Base-by-base conservation (phyloP, 2,113 vertebrate species). In the Phoxinus phoxinus region DNA sequence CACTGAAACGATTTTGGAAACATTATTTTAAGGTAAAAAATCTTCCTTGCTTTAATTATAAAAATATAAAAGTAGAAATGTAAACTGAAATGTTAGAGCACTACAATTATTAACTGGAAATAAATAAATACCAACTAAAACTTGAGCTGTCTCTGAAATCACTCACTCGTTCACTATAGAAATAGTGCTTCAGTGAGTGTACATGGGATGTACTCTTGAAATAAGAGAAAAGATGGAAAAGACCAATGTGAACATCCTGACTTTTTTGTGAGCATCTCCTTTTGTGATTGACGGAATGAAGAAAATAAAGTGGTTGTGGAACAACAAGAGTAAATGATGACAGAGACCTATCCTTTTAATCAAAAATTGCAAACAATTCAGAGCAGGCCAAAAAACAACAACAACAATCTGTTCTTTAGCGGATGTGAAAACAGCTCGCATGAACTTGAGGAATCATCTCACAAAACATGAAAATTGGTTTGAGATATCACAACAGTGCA, bases 381-480 rank as follows among this genome's bases (percentile, higher is more conserved):
- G 13, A 37, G 19, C 12, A 5, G 15, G 5, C 27, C 5, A 71
- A 23, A 9, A 79, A 37, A 37, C 2, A 7, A 3, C 17, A 23
- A 21, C 32, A 41, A 44, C 9, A 17, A 25, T 25, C 23, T 9
- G 2, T 73, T 71, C 19, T 23, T 3, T 37, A 1, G 8, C 2
- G n/a, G 41, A 12, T 74, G 41, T 74, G n/a, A 48, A 48, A 48
- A 48, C 7, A 63, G 77, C 32, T 44, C 13, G 19, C n/a, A 46
- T 63, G n/a, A 63, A 21, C 23, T 1, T 46, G 13, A 25, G 59
- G 15, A 30, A 80, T 63, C 78, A 63, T 17, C 58, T 63, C 15
- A 46, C 58, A 63, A 46, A 80, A 63, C 41, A 51, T n/a, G 17
- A 84, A 63, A 76, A 76, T 44, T 63, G 73, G 61, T 67, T 77